Evolutionary conservation across 2,797 vertebrate species (phyloP).

Genomic region (Acanthurus leucopareius): DNA sequence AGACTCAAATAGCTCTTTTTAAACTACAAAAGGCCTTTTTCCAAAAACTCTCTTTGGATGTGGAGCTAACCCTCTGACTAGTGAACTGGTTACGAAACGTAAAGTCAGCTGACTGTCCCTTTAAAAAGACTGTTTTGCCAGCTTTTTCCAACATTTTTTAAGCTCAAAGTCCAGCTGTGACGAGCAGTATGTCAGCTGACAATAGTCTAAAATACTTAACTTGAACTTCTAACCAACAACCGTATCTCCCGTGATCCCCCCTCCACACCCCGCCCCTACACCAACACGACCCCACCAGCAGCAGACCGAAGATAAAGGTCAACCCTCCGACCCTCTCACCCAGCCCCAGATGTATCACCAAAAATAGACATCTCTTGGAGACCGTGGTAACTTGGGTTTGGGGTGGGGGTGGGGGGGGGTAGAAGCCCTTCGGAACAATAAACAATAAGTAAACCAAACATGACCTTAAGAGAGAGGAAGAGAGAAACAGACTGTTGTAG

Average conservation of each 20-base stretch:
- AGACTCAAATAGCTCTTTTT: constrained; percentile 9
- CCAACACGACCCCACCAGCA: constrained; percentile 22
- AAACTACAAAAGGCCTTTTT: not conserved
- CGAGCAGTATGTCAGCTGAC: constrained; percentile 52
- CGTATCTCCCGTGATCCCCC: constrained; percentile 48
- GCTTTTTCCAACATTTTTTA: not conserved
- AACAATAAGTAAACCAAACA: constrained; percentile 75
- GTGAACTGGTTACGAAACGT: not conserved
- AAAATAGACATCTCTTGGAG: constrained; percentile 72
- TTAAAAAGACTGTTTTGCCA: constrained; percentile 11
- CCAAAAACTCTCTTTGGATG: constrained; percentile 4
- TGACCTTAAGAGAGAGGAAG: constrained; percentile 56
- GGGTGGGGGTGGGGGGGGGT: constrained; percentile 20
- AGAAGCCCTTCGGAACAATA: constrained; percentile 68
- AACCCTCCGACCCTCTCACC: constrained; percentile 33
- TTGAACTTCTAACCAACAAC: constrained; percentile 36
- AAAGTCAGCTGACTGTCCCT: not conserved
- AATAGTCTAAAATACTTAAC: constrained; percentile 22
- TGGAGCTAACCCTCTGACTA: not conserved
- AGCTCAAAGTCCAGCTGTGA: constrained; percentile 35
- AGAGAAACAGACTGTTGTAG: constrained; percentile 21
- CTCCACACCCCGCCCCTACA: not conserved
- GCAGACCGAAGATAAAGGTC: constrained; percentile 65
- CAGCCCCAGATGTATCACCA: constrained; percentile 66
- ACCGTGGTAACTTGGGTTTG: constrained; percentile 45